Conservation (phyloP, 1,140 invertebrate species). For the Cephus cinctus region DNA sequence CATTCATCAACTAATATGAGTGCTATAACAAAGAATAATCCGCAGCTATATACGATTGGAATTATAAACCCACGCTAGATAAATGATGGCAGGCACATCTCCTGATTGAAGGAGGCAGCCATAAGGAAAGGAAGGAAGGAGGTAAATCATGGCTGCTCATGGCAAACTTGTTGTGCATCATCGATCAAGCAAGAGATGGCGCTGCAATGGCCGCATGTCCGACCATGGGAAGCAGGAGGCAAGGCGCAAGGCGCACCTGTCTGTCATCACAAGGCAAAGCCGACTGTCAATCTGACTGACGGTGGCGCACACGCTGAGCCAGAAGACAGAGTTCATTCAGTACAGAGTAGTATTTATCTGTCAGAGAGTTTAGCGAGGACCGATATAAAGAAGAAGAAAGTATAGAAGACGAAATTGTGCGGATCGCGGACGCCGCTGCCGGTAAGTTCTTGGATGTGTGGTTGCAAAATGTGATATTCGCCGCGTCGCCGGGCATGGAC, state of each 20-base stretch:
- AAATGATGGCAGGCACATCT: no score
- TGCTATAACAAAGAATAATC: no score
- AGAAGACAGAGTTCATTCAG: no score
- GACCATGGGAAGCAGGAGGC: no score
- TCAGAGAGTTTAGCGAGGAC: constrained; percentile 12
- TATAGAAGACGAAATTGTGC: not conserved
- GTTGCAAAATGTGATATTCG: not conserved
- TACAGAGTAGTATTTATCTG: constrained; percentile 27
- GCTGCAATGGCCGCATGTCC: no score
- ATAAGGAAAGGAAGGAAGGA: no score
- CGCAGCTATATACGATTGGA: no score
- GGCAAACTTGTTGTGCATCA: no score
- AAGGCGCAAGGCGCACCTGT: constrained; percentile 30
- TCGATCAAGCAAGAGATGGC: constrained; percentile 1
- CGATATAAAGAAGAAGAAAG: constrained; percentile 3
- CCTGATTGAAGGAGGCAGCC: no score
- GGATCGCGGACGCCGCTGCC: not conserved
- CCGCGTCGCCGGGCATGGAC: constrained; percentile 12
- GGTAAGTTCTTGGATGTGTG: not conserved
- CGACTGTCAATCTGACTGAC: constrained; percentile 36
- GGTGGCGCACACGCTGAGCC: constrained; percentile 21
- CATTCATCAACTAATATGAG: no score
- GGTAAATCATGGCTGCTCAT: no score
- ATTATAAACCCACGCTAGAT: no score
- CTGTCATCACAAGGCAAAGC: constrained; percentile 31